phyloP scores from a whole-genome alignment of 2,797 vertebrate genomes.

The Pseudocheirus occidentalis region DNA sequence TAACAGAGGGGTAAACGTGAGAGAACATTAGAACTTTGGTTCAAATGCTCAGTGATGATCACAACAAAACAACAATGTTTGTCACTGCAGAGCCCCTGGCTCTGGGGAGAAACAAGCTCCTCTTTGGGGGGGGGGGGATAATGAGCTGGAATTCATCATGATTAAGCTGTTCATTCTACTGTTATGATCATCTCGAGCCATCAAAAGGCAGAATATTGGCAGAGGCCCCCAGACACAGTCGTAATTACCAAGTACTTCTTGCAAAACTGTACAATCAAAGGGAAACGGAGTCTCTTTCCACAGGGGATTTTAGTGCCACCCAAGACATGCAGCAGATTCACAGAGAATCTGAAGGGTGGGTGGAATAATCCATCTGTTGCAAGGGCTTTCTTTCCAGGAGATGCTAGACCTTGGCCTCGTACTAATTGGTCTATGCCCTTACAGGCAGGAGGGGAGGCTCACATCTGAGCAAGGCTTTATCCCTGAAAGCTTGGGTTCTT shows the following conservation, averaged over 20 bases:
- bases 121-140: neutral
- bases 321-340: neutral
- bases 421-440: neutral
- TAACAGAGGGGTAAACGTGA: neutral
- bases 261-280: neutral
- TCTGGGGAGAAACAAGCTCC: neutral
- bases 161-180: neutral
- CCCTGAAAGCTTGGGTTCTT: neutral
- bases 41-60: too few species aligned
- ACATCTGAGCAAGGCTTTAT: neutral
- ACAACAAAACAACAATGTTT: neutral
- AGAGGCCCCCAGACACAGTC: neutral
- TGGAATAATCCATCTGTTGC: neutral
- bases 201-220: neutral
- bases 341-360: neutral
- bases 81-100: neutral
- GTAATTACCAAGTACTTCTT: conserved; percentile 1
- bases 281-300: neutral
- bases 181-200: neutral
- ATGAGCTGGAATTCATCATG: neutral
- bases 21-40: neutral
- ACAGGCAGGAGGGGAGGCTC: neutral
- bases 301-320: neutral
- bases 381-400: neutral
- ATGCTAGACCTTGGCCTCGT: neutral